Base-by-base conservation (phyloP, 30 jellyfish, hydroid and myxozoan genomes). In the Catostylus mosaicus region DNA sequence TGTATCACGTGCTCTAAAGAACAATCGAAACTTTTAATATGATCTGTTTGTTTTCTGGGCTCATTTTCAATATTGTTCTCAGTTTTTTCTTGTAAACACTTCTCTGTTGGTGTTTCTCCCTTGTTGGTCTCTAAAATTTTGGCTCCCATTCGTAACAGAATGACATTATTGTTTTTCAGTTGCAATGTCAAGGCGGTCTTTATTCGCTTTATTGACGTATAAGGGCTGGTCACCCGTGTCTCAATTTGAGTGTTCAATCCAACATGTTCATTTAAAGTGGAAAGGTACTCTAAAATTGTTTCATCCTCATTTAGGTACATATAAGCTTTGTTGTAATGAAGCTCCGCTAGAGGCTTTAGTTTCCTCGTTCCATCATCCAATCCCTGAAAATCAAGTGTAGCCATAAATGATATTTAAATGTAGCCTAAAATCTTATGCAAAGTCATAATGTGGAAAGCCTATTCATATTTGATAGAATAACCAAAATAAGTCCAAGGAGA, bases 291-390 rank as follows among this genome's bases (percentile, higher is more conserved):
- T 20, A 73, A 22, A 18, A 84, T 80, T 29, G 47, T 23, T 32
- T 73, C 79, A 19, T 92, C 82, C 0, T 45, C 50, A 16, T 48
- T 27, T 1, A 88, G 80, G 48, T 79, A 68, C 1, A n/a, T 29
- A 57, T 84, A 81, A 11, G 95, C 96, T 73, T 88, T 94, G 75
- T 84, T 66, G 89, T 87, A 94, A 73, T 94, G 99, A 63, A 88
- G 86, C 24, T 94, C 99, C 40, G 99, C 94, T 18, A 94, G 90
- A 3, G 99, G 83, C 61, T 77, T 72, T 65, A 75, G 83, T 50
- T 84, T 94, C 89, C 82, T 94, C 46, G 75, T 82, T 38, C 89
- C 83, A 68, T 50, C 76, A 62, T 80, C 95, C 8, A 26, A 20
- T 23, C 71, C 71, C 71, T 59, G 63, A n/a, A n/a, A n/a, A n/a